phyloP scores from a whole-genome alignment of 92 coral and sea anemone genomes.

The Galaxea fascicularis region DNA sequence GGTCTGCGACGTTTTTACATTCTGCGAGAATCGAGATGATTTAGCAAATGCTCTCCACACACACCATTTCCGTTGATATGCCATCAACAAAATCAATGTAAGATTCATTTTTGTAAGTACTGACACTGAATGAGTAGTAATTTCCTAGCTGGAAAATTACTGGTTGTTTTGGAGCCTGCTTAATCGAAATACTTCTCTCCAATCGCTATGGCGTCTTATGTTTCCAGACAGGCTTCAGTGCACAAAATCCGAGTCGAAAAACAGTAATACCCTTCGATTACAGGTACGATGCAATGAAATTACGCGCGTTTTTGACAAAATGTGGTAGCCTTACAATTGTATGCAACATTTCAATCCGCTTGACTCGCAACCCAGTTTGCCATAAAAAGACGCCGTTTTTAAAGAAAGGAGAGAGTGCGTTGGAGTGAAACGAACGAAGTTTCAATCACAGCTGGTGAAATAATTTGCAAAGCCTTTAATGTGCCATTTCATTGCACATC shows the following conservation, averaged over 20 bases:
- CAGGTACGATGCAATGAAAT: background rate
- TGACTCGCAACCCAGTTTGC: no score
- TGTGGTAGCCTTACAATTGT: background rate
- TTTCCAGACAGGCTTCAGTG: background rate
- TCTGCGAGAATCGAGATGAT: no score
- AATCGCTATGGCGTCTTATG: background rate
- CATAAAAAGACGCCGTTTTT: background rate
- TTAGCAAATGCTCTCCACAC: no score
- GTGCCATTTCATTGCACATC: background rate
- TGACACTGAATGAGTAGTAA: background rate
- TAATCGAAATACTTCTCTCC: background rate
- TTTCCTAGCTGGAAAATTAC: constrained; percentile 6
- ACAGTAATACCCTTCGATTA: background rate
- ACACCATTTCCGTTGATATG: no score
- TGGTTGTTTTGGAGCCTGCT: background rate
- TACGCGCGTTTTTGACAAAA: background rate
- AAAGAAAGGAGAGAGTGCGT: background rate
- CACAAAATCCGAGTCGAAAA: background rate
- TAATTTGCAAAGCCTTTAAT: background rate
- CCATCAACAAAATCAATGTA: no score
- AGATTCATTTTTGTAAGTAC: no score
- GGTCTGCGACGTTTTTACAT: background rate
- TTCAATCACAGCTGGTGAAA: background rate
- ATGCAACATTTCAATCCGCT: background rate
- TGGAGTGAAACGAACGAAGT: background rate